A percentile compares a stretch with the other conserved stretches of the same genome.
Evolutionary conservation across 2,113 vertebrate genomes (phyloP).

Genomic region (Scomber japonicus): DNA sequence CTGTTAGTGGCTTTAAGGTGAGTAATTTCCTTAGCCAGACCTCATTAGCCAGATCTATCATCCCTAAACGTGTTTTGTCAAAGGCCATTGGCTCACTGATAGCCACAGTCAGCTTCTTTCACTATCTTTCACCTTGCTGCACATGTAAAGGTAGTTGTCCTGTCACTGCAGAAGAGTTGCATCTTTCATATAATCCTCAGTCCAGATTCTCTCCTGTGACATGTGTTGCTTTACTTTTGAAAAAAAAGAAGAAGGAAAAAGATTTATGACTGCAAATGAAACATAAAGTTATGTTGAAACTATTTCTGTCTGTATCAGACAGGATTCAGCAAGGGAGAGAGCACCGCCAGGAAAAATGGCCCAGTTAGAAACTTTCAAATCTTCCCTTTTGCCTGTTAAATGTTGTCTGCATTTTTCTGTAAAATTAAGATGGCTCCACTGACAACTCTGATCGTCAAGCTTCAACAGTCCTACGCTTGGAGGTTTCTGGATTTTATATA

Average conservation of each 20-base stretch:
- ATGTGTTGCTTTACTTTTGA: not conserved
- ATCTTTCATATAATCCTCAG: not conserved
- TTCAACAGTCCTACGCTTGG: conserved; percentile 20
- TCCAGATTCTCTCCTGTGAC: not conserved
- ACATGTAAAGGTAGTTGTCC: not conserved
- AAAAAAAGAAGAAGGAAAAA: not conserved
- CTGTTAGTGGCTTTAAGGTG: conserved; percentile 56
- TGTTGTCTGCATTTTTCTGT: conserved; percentile 13
- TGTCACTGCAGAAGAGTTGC: conserved; percentile 2
- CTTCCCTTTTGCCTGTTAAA: conserved; percentile 33
- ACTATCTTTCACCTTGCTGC: conserved; percentile 34
- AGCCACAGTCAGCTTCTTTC: conserved; percentile 53
- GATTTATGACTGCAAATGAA: conserved; percentile 21
- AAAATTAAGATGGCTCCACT: conserved; percentile 21
- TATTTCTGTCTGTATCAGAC: conserved; percentile 10
- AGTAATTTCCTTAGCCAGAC: conserved; percentile 54
- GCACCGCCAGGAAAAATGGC: not conserved
- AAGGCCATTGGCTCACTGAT: conserved; percentile 65
- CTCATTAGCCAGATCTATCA: conserved; percentile 69
- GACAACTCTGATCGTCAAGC: conserved; percentile 16
- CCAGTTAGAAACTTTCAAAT: conserved; percentile 43
- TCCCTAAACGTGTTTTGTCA: conserved; percentile 64
- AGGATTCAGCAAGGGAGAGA: conserved; percentile 27
- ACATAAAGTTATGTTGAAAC: not conserved
- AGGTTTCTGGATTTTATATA: conserved; percentile 26